Evolutionary conservation across 2,888 invertebrate genomes (phyloP).

Genomic region (Aelia acuminata): DNA sequence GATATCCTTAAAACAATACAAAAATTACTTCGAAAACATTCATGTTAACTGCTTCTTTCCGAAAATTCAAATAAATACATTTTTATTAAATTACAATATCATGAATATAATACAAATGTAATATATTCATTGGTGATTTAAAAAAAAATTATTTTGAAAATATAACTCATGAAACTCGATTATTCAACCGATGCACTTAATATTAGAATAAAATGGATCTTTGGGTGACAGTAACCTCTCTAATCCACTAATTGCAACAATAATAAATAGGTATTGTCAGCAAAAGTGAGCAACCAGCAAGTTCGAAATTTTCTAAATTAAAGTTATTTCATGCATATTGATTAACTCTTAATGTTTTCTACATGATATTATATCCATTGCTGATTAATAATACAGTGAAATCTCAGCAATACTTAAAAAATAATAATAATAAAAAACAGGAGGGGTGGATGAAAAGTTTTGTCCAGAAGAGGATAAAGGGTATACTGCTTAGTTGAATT

Average conservation of each 20-base stretch:
- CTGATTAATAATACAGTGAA: too few relatives aligned
- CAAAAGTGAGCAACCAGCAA: too few relatives aligned
- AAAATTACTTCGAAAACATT: background rate
- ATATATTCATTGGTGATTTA: background rate
- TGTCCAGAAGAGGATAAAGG: too few relatives aligned
- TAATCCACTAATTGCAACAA: background rate
- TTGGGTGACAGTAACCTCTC: background rate
- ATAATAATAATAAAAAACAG: too few relatives aligned
- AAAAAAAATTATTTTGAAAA: constrained; percentile 8
- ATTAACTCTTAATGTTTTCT: too few relatives aligned
- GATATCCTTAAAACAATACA: too few relatives aligned
- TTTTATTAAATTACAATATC: background rate
- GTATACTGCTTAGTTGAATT: too few relatives aligned
- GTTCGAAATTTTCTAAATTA: too few relatives aligned
- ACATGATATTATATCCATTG: too few relatives aligned
- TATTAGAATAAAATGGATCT: background rate
- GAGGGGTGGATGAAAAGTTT: too few relatives aligned
- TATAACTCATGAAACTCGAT: constrained; percentile 34
- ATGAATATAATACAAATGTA: background rate
- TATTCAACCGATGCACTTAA: background rate
- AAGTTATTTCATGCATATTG: too few relatives aligned
- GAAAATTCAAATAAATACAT: background rate
- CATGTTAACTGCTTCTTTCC: background rate
- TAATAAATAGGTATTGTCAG: background rate
- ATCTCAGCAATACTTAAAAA: too few relatives aligned